phyloP scores from a whole-genome alignment of 2,113 vertebrate species.

The Phaethornis superciliosus region DNA sequence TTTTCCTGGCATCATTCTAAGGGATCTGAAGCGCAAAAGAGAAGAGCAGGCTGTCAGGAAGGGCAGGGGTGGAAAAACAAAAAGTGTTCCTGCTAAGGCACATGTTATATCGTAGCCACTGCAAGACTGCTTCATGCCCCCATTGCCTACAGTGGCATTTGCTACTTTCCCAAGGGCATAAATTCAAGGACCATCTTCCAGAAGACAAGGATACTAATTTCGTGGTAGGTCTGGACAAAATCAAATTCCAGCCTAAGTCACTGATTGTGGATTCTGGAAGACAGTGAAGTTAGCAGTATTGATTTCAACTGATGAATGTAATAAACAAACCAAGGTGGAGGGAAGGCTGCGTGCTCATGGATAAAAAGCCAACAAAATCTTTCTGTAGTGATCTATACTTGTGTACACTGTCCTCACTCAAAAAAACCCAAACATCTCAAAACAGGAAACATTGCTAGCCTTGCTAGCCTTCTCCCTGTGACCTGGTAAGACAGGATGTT shows the following conservation, averaged over 20 bases:
- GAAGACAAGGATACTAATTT: background rate
- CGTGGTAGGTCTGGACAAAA: background rate
- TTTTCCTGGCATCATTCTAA: slow-evolving; percentile 76
- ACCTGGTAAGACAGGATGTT: background rate
- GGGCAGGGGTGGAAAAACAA: background rate
- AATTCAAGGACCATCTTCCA: background rate
- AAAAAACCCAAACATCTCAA: background rate
- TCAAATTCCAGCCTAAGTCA: background rate
- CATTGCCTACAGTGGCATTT: background rate
- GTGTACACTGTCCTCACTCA: background rate
- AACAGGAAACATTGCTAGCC: background rate
- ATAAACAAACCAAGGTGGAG: background rate
- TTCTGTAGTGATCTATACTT: background rate
- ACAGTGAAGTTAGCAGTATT: background rate
- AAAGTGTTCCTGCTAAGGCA: background rate
- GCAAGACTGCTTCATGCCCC: background rate
- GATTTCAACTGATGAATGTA: background rate
- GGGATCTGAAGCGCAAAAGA: slow-evolving; percentile 75
- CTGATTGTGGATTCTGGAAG: background rate
- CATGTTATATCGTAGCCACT: background rate
- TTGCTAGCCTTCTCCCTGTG: background rate
- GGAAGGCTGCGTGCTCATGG: background rate
- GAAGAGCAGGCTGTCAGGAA: background rate
- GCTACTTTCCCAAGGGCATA: background rate
- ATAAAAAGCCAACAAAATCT: background rate